Percentiles rank a stretch among this genome's conserved stretches.
Conservation (phyloP, 2,888 invertebrate species). For the Agrochola macilenta region DNA sequence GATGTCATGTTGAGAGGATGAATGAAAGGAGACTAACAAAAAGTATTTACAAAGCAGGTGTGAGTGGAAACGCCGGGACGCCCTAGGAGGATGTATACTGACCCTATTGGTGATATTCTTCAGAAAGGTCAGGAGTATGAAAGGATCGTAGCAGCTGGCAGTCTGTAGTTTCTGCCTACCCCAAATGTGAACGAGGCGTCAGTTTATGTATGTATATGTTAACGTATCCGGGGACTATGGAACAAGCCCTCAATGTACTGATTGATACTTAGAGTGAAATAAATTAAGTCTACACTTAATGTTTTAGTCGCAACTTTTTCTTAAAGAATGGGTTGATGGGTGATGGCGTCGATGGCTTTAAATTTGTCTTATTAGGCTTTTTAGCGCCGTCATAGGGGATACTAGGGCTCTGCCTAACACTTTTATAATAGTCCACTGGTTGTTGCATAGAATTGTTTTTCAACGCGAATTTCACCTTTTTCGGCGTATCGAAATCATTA, state of each 20-base stretch:
- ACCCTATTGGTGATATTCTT: no score
- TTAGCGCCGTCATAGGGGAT: slow-evolving; percentile 94
- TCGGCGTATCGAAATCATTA: slow-evolving; percentile 80
- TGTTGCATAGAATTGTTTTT: slow-evolving; percentile 93
- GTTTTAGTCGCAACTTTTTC: slow-evolving; percentile 81
- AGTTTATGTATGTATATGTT: neutral
- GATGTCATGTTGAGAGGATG: neutral
- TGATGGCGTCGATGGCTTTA: slow-evolving; percentile 93
- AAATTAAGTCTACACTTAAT: slow-evolving; percentile 26
- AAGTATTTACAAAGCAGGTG: no score
- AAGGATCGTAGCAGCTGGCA: neutral
- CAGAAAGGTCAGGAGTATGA: neutral
- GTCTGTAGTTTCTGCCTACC: neutral
- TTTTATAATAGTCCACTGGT: slow-evolving; percentile 93
- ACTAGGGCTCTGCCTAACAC: slow-evolving; percentile 93
- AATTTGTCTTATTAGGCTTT: slow-evolving; percentile 93
- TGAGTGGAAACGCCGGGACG: no score
- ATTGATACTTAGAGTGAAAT: neutral
- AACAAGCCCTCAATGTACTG: slow-evolving; percentile 1
- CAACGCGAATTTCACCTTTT: slow-evolving; percentile 94
- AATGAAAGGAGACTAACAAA: neutral
- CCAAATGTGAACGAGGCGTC: no score
- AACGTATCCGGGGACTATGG: neutral
- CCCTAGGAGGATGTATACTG: no score
- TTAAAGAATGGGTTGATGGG: slow-evolving; percentile 95